Percentiles rank a stretch among this genome's conserved stretches.
Evolutionary conservation across 2,113 vertebrate species (phyloP).

Genomic region (Phasianus colchicus): DNA sequence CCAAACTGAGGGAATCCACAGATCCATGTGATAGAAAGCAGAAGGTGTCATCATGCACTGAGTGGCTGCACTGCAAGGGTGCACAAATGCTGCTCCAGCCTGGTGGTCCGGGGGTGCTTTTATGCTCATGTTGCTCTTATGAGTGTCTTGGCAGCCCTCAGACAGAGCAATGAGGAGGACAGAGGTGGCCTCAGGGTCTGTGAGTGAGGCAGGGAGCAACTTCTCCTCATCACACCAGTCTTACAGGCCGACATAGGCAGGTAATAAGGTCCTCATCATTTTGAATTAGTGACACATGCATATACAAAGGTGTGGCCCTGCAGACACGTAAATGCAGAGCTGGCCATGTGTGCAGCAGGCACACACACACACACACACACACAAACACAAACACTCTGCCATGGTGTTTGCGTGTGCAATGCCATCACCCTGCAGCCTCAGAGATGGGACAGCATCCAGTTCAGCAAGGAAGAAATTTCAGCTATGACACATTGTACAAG

Average conservation of each 20-base stretch:
- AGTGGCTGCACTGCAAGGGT: background rate
- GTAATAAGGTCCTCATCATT: background rate
- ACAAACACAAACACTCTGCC: background rate
- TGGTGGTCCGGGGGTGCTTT: too few species aligned
- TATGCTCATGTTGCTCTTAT: background rate
- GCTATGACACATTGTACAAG: accelerated
- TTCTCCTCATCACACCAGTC: too few species aligned
- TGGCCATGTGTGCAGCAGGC: background rate
- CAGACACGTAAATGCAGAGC: too few species aligned
- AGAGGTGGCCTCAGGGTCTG: background rate
- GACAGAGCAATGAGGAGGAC: background rate
- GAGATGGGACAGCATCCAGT: background rate
- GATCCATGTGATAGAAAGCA: background rate
- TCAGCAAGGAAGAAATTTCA: background rate
- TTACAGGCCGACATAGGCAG: too few species aligned
- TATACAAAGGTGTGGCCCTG: background rate
- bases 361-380: too few species aligned
- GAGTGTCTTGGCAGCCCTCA: background rate
- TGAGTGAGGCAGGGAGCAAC: background rate
- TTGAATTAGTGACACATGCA: background rate
- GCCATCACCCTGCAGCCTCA: accelerated
- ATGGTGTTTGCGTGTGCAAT: accelerated
- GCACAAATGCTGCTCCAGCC: accelerated
- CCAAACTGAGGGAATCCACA: background rate
- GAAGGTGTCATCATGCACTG: background rate